Base-by-base conservation (phyloP, 2,888 invertebrate genomes). In the Drosophila barbarae region DNA sequence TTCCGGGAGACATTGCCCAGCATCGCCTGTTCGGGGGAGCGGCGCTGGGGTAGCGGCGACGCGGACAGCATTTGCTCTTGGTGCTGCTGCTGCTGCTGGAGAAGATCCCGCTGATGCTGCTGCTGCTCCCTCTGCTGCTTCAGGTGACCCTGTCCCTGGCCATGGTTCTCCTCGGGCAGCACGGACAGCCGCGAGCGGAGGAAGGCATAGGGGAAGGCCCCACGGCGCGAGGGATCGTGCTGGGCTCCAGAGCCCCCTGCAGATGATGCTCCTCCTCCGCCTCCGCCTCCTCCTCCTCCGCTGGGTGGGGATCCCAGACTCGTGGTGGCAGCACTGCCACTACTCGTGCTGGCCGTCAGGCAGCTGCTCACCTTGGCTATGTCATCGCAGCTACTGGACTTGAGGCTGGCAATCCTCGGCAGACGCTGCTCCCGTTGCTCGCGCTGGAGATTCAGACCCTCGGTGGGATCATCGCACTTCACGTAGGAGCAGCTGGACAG, bases 401-500 rank as follows among this genome's bases (percentile, higher is more conserved):
- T 94, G 15, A 92, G 67, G 52, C 77, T 86, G 42, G 67, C 54
- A 57, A 87, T 70, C 18, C 84, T 64, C 8, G 74, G 80, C 42
- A 71, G 66, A 66, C 76, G 79, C 38, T 78, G 76, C 30, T 73
- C 77, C 21, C 58, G 53, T 49, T 70, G 74, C 26, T 72, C 73
- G 35, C 69, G 39, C 41, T 73, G 78, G 74, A 94, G 90, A 84
- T 94, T 94, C 56, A 95, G 91, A 41, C 94, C 94, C 80, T 94
- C 94, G n/a, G 94, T 93, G 9, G 95, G 94, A 89, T 95, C 95
- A 86, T 95, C 95, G 68, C 94, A 94, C 86, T 94, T 93, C 36
- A 95, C 92, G 85, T 95, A 95, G 23, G 89, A 90, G 71, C 86
- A 87, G 26, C 93, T 93, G 68, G 94, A 93, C 73, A 95, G 88